Conservation (phyloP, 1,140 invertebrate species). For the Tetramorium simillimum region DNA sequence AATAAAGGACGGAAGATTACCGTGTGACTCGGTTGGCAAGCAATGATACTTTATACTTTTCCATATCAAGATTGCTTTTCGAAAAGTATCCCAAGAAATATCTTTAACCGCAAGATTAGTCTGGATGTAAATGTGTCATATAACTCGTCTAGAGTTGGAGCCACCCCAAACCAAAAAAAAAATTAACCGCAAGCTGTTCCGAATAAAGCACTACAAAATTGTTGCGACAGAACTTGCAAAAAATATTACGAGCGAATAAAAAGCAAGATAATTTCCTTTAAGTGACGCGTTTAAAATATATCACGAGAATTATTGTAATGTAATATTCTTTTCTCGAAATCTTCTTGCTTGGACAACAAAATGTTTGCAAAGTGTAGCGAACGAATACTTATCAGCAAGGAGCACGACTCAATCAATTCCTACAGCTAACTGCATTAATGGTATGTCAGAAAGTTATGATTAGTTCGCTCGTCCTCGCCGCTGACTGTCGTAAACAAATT, state of each 20-base stretch:
- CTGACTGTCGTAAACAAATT: slow-evolving; percentile 41
- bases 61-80: slow-evolving; percentile 1
- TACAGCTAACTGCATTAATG: slow-evolving; percentile 7
- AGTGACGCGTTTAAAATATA: neutral
- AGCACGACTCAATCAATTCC: slow-evolving; percentile 31
- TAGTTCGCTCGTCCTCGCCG: slow-evolving; percentile 28
- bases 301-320: neutral
- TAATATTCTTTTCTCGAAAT: slow-evolving; percentile 7
- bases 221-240: neutral
- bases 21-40: neutral
- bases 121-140: no score
- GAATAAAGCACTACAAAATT: neutral
- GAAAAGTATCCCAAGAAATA: neutral
- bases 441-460: slow-evolving; percentile 47
- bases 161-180: no score
- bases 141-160: no score
- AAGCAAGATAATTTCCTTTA: neutral
- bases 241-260: neutral
- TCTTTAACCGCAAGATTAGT: neutral
- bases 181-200: neutral
- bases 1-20: neutral
- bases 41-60: neutral
- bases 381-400: neutral
- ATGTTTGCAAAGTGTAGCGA: neutral
- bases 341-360: neutral